phyloP scores from a whole-genome alignment of 2,888 invertebrate species.

The Nemotelus pantherinus region DNA sequence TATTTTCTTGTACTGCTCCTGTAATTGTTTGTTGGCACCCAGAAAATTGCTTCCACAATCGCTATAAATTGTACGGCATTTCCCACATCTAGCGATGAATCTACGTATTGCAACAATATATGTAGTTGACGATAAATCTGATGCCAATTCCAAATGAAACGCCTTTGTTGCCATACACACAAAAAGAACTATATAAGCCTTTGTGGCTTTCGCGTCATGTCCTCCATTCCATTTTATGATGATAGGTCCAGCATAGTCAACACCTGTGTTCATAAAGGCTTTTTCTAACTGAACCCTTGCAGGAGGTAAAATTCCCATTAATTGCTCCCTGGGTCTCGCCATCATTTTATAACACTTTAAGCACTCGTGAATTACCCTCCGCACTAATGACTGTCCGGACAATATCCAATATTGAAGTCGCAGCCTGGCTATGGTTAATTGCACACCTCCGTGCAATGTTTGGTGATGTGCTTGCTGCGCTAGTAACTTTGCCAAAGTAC shows the following conservation, averaged over 20 bases:
- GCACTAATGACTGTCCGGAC: too few relatives aligned
- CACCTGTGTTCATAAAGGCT: neutral
- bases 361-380: neutral
- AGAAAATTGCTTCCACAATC: neutral
- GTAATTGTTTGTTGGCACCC: neutral
- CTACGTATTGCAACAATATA: too few relatives aligned
- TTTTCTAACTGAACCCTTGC: constrained; percentile 9
- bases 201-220: too few relatives aligned
- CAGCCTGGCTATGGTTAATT: too few relatives aligned
- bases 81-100: too few relatives aligned
- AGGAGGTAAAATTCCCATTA: neutral
- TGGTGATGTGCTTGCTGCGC: neutral
- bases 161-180: too few relatives aligned
- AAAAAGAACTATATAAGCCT: too few relatives aligned
- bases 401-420: too few relatives aligned
- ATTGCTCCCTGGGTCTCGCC: constrained; percentile 4
- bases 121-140: too few relatives aligned
- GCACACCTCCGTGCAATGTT: neutral
- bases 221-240: too few relatives aligned
- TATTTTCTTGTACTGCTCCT: neutral
- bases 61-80: too few relatives aligned
- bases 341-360: neutral
- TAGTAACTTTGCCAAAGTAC: neutral
- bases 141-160: too few relatives aligned
- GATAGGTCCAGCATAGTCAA: constrained; percentile 18